Conservation (phyloP, 1,140 invertebrate species). For the Drosophila kikkawai region DNA sequence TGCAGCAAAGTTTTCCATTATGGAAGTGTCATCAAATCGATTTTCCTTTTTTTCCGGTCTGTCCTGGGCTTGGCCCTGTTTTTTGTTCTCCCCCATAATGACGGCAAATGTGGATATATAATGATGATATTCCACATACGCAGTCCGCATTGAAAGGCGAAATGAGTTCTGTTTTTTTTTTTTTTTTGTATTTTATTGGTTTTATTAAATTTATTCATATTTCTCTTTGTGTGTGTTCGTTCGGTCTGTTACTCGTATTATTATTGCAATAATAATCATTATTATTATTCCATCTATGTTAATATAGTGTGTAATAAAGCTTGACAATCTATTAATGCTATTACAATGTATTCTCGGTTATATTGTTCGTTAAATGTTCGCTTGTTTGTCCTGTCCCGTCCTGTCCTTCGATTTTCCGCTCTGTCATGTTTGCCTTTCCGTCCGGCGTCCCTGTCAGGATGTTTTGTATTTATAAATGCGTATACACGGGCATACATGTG, state of each 20-base stretch:
- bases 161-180: slow-evolving; percentile 10
- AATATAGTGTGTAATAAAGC: slow-evolving; percentile 83
- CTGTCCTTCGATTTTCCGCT: slow-evolving; percentile 35
- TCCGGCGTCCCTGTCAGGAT: slow-evolving; percentile 34
- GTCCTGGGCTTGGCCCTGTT: slow-evolving; percentile 4
- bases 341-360: slow-evolving; percentile 63
- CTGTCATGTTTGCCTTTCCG: slow-evolving; percentile 37
- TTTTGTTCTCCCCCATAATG: slow-evolving; percentile 26
- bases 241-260: slow-evolving; percentile 63
- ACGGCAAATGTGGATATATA: slow-evolving; percentile 25
- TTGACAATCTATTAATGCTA: slow-evolving; percentile 83
- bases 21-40: slow-evolving; percentile 61
- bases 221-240: slow-evolving; percentile 58
- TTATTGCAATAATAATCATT: slow-evolving; percentile 60
- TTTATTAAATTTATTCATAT: slow-evolving; percentile 78
- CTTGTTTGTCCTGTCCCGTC: slow-evolving; percentile 24
- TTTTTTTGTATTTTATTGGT: slow-evolving; percentile 40
- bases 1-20: slow-evolving; percentile 61
- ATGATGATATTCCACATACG: slow-evolving; percentile 22
- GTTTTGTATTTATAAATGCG: slow-evolving; percentile 52
- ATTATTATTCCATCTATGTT: slow-evolving; percentile 71
- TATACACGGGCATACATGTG: slow-evolving; percentile 32
- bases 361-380: slow-evolving; percentile 55
- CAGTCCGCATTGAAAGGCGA: slow-evolving; percentile 10
- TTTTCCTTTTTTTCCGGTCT: slow-evolving; percentile 32